A percentile compares a stretch with the other conserved stretches of the same genome.
Evolutionary conservation across 1,140 invertebrate species (phyloP).

Genomic region (Melipona quadrifasciata): DNA sequence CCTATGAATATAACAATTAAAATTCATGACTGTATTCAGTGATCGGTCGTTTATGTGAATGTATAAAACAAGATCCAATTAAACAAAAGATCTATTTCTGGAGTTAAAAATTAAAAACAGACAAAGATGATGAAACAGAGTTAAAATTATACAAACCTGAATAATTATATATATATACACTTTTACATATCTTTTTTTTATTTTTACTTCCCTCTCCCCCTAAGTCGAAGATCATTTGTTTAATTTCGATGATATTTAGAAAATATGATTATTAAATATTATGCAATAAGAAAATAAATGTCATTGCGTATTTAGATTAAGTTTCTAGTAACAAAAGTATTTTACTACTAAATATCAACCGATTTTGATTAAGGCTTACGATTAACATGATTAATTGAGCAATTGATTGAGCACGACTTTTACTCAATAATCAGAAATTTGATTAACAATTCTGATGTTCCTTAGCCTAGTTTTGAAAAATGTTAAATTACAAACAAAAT

Average conservation of each 20-base stretch:
- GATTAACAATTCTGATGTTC: background rate
- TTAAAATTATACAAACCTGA: background rate
- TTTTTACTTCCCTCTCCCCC: too few relatives aligned
- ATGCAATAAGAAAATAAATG: background rate
- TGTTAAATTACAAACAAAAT: background rate
- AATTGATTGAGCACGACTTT: conserved; percentile 65
- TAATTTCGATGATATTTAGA: background rate
- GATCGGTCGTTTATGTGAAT: conserved; percentile 12
- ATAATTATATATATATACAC: background rate
- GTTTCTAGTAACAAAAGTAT: background rate
- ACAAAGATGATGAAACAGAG: background rate
- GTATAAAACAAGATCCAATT: background rate
- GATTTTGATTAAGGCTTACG: conserved; percentile 46
- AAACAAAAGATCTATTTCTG: conserved; percentile 9
- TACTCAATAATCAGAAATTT: conserved; percentile 19
- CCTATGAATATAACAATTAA: conserved; percentile 23
- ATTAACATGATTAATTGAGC: conserved; percentile 66
- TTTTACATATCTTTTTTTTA: background rate
- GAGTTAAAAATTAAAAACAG: conserved; percentile 4
- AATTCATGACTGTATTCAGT: background rate
- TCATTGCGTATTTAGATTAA: conserved; percentile 9
- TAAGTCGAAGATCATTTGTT: background rate
- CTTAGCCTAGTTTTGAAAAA: background rate
- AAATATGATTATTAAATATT: conserved; percentile 16
- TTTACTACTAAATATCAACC: conserved; percentile 5